phyloP scores from a whole-genome alignment of 2,797 vertebrate species.

The Cottoperca gobio region DNA sequence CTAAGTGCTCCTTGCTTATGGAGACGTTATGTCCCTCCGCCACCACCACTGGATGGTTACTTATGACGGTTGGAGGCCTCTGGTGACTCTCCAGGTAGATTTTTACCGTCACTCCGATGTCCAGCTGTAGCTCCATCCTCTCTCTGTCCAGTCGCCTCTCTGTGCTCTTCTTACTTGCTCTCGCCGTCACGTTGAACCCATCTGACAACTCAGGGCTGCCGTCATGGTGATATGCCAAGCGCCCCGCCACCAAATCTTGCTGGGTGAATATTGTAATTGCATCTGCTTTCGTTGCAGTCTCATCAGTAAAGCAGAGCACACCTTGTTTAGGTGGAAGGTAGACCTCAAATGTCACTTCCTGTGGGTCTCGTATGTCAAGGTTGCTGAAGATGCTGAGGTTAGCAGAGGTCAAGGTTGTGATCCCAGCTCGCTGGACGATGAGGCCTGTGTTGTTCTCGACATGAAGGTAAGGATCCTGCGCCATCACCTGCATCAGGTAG shows the following conservation, averaged over 20 bases:
- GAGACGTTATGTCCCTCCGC: conserved; percentile 89
- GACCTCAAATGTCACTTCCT: conserved; percentile 86
- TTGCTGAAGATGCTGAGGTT: conserved; percentile 91
- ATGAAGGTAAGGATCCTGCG: conserved; percentile 87
- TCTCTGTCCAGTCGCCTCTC: conserved; percentile 41
- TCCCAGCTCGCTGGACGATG: conserved; percentile 85
- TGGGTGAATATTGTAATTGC: conserved; percentile 85
- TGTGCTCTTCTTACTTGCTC: conserved; percentile 69
- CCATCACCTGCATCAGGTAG: conserved; percentile 85
- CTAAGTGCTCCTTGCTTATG: conserved; percentile 84
- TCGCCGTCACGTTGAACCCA: conserved; percentile 86
- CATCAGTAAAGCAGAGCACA: conserved; percentile 80
- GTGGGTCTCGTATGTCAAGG: conserved; percentile 88
- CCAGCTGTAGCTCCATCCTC: conserved; percentile 73
- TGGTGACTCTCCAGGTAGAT: conserved; percentile 88
- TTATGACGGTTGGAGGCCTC: conserved; percentile 77
- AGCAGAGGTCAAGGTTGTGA: conserved; percentile 75
- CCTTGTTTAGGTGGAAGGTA: conserved; percentile 86
- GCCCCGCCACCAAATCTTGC: conserved; percentile 82
- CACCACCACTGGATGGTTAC: conserved; percentile 84
- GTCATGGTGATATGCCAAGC: conserved; percentile 86
- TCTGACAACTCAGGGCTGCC: conserved; percentile 83
- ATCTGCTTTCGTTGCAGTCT: conserved; percentile 41
- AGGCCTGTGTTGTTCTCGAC: conserved; percentile 90
- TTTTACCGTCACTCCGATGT: conserved; percentile 82